Evolutionary conservation across 2,113 vertebrate genomes (phyloP).

Genomic region (Campylomormyrus tamandua): DNA sequence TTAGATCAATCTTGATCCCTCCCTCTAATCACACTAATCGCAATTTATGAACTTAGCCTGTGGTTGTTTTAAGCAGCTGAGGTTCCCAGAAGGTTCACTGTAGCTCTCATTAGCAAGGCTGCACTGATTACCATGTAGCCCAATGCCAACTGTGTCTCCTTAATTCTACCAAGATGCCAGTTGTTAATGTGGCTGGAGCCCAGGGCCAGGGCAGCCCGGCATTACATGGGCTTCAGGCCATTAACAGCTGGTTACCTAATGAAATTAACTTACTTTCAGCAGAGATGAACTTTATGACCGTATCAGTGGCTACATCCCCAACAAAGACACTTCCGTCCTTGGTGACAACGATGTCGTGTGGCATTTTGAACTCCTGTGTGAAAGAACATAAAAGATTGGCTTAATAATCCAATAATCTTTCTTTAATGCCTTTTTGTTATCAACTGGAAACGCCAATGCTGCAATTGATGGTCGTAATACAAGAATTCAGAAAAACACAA

Average conservation of each 20-base stretch:
- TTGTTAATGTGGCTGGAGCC: neutral
- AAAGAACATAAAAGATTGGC: neutral
- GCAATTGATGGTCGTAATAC: neutral
- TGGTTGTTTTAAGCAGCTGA: neutral
- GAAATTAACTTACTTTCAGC: constrained; percentile 68
- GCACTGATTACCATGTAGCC: neutral
- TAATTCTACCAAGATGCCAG: neutral
- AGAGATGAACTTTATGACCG: constrained; percentile 75
- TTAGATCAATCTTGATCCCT: neutral
- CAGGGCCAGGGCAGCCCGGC: neutral
- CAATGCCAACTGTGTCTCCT: neutral
- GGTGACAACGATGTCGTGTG: constrained; percentile 76
- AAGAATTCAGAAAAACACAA: neutral
- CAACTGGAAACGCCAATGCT: neutral
- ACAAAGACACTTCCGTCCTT: constrained; percentile 72
- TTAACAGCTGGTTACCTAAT: neutral
- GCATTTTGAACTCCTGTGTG: constrained; percentile 81
- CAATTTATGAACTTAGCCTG: neutral
- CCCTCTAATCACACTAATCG: neutral
- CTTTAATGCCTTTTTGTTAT: neutral
- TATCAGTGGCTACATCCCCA: constrained; percentile 67
- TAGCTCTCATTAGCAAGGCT: neutral
- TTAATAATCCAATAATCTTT: neutral
- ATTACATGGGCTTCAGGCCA: neutral
- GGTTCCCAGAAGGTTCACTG: neutral